Percentiles rank a stretch among this genome's conserved stretches.
These are phyloP conservation scores for Phalanger gymnotis DNA, from an alignment of 2,797 vertebrate species.

Conservation along the genomic window DNA sequence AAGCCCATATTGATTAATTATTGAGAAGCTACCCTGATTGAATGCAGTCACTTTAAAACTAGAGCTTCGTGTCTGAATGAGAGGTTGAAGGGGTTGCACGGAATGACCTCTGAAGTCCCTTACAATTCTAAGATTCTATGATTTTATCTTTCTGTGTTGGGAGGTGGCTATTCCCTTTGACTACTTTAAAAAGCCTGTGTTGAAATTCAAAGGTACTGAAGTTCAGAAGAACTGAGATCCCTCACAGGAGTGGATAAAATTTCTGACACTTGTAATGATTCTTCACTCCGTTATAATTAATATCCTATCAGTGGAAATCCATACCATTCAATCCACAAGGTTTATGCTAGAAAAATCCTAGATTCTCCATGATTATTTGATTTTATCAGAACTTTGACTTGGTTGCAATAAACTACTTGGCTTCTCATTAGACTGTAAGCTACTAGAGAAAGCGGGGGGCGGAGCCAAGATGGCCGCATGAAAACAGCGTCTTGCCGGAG, in stretches of 20 bases:
- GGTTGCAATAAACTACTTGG: not conserved
- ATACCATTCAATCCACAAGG: not conserved
- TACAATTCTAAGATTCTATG: not conserved
- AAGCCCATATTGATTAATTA: not conserved
- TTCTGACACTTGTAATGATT: not conserved
- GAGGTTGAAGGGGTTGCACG: not conserved
- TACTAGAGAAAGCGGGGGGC: too few species aligned
- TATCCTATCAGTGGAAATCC: not conserved
- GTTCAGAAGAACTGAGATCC: not conserved
- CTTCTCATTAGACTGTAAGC: not conserved
- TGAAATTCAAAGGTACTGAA: not conserved
- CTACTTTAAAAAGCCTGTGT: not conserved
- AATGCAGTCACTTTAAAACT: not conserved
- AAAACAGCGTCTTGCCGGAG: too few species aligned
- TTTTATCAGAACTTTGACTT: not conserved
- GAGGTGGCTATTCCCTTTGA: not conserved
- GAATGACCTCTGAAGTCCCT: not conserved
- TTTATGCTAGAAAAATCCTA: not conserved
- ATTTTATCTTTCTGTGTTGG: not conserved
- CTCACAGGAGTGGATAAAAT: not conserved
- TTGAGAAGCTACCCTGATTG: not conserved
- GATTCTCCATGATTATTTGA: not conserved
- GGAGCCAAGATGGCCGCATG: too few species aligned
- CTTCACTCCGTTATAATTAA: not conserved
- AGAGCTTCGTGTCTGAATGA: not conserved